Evolutionary conservation across 2,888 invertebrate species (phyloP).

Genomic region (Clunio marinus): DNA sequence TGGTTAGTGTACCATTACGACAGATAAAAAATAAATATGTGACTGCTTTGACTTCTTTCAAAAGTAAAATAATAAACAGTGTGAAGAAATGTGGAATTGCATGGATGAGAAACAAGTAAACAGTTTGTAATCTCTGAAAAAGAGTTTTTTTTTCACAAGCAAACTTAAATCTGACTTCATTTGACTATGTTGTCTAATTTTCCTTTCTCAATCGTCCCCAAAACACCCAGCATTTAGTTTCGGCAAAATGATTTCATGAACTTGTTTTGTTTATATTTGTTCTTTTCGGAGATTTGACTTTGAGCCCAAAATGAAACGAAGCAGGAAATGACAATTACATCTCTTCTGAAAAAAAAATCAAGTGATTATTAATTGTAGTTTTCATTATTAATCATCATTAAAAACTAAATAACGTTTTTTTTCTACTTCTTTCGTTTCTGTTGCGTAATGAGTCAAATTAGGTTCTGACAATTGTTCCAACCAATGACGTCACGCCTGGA

Average conservation of each 20-base stretch:
- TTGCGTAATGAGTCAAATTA: conserved; percentile 29
- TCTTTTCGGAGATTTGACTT: not conserved
- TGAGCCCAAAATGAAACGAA: conserved; percentile 17
- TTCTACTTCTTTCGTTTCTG: conserved; percentile 5
- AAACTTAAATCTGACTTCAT: conserved; percentile 13
- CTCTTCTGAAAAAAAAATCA: conserved; percentile 28
- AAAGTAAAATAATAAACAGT: too few relatives aligned
- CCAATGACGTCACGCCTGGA: conserved; percentile 9
- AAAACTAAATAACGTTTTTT: conserved; percentile 34
- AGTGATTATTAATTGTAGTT: conserved; percentile 37
- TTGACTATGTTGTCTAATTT: conserved; percentile 15
- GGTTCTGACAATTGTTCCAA: not conserved
- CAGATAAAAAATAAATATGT: too few relatives aligned
- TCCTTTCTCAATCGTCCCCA: too few relatives aligned
- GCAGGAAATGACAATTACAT: conserved; percentile 38
- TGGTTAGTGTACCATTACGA: too few relatives aligned
- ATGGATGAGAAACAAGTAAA: too few relatives aligned
- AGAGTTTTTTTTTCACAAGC: too few relatives aligned
- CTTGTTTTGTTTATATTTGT: not conserved
- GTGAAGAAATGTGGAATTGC: too few relatives aligned
- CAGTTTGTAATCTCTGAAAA: too few relatives aligned
- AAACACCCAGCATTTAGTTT: conserved; percentile 22
- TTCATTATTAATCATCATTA: conserved; percentile 36
- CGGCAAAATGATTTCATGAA: conserved; percentile 3
- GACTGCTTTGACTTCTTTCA: too few relatives aligned